Conservation (phyloP, 1,140 invertebrate genomes). For the Orius insidiosus region DNA sequence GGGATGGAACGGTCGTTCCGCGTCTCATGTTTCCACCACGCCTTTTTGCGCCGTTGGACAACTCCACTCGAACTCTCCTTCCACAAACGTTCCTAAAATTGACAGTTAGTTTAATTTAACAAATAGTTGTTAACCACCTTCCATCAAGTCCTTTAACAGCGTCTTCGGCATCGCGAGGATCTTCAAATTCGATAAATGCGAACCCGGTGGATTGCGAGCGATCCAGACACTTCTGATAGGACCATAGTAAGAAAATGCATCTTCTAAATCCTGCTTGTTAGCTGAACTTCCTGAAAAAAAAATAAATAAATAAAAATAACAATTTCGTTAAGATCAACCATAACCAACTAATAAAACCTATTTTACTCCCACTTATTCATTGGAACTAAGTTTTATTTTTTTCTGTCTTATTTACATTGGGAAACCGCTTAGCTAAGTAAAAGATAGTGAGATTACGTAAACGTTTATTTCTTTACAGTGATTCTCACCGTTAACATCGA, state of each 20-base stretch:
- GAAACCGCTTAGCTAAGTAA: background rate
- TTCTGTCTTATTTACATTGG: background rate
- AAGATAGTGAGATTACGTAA: conserved; percentile 23
- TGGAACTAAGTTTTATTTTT: background rate
- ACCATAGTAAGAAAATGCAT: conserved; percentile 89
- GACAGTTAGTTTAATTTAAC: too few relatives aligned
- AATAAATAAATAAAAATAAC: too few relatives aligned
- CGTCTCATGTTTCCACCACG: conserved; percentile 33
- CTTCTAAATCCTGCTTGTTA: conserved; percentile 80
- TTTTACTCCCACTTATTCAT: background rate
- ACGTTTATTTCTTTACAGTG: conserved; percentile 27
- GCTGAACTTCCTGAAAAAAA: conserved; percentile 42
- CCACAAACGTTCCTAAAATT: conserved; percentile 66
- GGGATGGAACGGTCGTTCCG: conserved; percentile 49
- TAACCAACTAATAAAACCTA: too few relatives aligned
- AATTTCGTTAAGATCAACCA: too few relatives aligned
- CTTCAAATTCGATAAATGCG: conserved; percentile 92
- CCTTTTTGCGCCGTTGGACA: conserved; percentile 65
- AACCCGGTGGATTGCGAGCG: conserved; percentile 81
- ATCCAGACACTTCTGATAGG: conserved; percentile 88
- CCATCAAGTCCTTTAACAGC: conserved; percentile 61
- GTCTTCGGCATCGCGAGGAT: conserved; percentile 78
- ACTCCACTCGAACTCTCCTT: conserved; percentile 73
- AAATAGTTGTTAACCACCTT: too few relatives aligned
- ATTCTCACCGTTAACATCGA: conserved; percentile 22